Percentiles rank a stretch among this genome's conserved stretches.
Evolutionary conservation across 1,140 invertebrate species (phyloP).

Genomic region (Drosophila suzukii): DNA sequence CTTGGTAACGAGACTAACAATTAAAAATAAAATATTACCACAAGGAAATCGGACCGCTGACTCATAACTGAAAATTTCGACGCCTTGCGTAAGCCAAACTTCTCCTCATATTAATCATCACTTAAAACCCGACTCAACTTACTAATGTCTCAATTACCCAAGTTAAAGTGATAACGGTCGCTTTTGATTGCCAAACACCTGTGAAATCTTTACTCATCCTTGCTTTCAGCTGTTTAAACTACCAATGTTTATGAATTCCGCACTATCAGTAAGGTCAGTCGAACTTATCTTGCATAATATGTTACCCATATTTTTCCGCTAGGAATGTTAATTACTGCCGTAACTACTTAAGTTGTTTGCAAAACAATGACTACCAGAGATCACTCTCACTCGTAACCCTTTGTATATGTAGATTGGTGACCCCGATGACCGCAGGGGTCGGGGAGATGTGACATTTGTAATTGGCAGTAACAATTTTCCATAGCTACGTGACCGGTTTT

Average conservation of each 20-base stretch:
- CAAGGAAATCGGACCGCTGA: slow-evolving; percentile 18
- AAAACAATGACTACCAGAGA: slow-evolving; percentile 6
- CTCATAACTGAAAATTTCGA: slow-evolving; percentile 19
- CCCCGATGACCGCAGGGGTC: slow-evolving; percentile 25
- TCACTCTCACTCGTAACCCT: slow-evolving; percentile 31
- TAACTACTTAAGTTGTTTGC: slow-evolving; percentile 16
- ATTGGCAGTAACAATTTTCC: slow-evolving; percentile 29
- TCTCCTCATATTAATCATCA: slow-evolving; percentile 27
- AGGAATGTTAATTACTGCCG: slow-evolving; percentile 11
- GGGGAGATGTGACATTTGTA: slow-evolving; percentile 21
- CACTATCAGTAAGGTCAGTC: slow-evolving; percentile 27
- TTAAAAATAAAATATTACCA: background rate
- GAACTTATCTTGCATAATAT: slow-evolving; percentile 30
- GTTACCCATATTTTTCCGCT: slow-evolving; percentile 21
- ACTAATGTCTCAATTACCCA: slow-evolving; percentile 22
- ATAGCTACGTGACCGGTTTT: slow-evolving; percentile 50
- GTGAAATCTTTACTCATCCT: slow-evolving; percentile 1
- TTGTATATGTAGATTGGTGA: slow-evolving; percentile 23
- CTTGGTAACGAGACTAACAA: slow-evolving; percentile 5
- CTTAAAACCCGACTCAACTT: slow-evolving; percentile 11
- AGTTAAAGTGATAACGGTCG: slow-evolving; percentile 17
- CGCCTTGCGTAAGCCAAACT: slow-evolving; percentile 15
- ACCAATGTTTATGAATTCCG: slow-evolving; percentile 3
- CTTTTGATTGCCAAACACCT: slow-evolving; percentile 20
- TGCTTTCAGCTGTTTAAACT: slow-evolving; percentile 8